phyloP scores from a whole-genome alignment of 2,797 vertebrate genomes.

The Salarias fasciatus region DNA sequence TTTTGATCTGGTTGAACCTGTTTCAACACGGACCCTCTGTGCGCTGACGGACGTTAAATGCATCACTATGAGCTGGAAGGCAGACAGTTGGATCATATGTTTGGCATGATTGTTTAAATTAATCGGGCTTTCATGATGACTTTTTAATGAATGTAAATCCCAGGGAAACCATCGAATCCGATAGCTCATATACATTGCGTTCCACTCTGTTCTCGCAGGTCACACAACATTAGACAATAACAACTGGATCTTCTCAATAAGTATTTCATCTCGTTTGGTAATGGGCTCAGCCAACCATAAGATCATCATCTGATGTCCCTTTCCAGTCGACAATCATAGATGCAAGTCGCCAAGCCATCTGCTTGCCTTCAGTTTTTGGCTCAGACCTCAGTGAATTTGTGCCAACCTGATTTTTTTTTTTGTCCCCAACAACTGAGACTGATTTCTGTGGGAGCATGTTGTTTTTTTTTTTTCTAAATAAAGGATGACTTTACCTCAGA shows the following conservation, averaged over 20 bases:
- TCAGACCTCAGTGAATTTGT: constrained; percentile 50
- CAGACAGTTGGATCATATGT: background rate
- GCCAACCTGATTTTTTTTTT: constrained; percentile 58
- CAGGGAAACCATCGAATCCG: background rate
- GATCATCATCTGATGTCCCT: constrained; percentile 65
- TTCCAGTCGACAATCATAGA: constrained; percentile 55
- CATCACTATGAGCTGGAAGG: background rate
- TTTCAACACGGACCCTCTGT: too few species aligned
- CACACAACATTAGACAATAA: constrained; percentile 38
- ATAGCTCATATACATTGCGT: constrained; percentile 7
- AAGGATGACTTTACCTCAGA: constrained; percentile 40
- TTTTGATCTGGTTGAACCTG: background rate
- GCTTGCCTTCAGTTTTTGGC: constrained; percentile 68
- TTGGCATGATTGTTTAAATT: constrained; percentile 9
- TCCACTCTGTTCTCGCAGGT: constrained; percentile 17
- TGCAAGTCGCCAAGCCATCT: constrained; percentile 65
- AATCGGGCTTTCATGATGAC: background rate
- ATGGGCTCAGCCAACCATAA: constrained; percentile 58
- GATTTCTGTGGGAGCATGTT: constrained; percentile 48
- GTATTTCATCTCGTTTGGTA: constrained; percentile 48
- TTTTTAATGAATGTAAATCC: constrained; percentile 8
- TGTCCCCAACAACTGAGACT: constrained; percentile 40
- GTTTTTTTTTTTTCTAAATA: constrained; percentile 41
- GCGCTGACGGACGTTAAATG: background rate
- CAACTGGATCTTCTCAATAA: constrained; percentile 50